A percentile compares a stretch with the other conserved stretches of the same genome.
These are phyloP conservation scores for Choristoneura fumiferana DNA, from an alignment of 1,140 invertebrate genomes.

Conservation along the genomic window DNA sequence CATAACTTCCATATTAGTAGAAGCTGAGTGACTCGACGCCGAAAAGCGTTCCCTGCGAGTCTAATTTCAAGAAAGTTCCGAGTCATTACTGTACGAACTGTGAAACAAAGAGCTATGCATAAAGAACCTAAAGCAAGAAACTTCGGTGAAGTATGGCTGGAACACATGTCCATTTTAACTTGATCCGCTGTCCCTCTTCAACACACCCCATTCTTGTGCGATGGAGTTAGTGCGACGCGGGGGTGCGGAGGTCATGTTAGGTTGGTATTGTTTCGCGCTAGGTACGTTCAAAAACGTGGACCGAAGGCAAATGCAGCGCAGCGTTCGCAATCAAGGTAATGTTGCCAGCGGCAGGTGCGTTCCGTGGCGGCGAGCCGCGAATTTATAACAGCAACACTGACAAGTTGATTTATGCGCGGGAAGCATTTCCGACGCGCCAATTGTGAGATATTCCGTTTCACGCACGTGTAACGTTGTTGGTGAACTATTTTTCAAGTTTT, in stretches of 20 bases:
- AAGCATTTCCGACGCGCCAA: conserved; percentile 40
- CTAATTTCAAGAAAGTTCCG: conserved; percentile 41
- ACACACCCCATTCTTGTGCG: not conserved
- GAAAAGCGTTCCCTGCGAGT: conserved; percentile 19
- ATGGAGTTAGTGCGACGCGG: conserved; percentile 6
- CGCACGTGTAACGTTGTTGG: conserved; percentile 12
- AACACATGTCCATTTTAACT: conserved; percentile 8
- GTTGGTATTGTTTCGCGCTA: conserved; percentile 16
- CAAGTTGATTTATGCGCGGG: conserved; percentile 60
- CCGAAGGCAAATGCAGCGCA: conserved; percentile 41
- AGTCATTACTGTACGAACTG: conserved; percentile 32
- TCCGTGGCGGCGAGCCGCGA: conserved; percentile 47
- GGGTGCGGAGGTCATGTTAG: conserved; percentile 24
- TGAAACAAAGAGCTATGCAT: conserved; percentile 33
- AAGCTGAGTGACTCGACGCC: conserved; percentile 19
- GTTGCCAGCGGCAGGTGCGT: conserved; percentile 63
- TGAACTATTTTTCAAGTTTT: conserved; percentile 17
- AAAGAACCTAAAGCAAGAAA: conserved; percentile 35
- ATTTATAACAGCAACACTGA: conserved; percentile 68
- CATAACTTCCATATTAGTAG: conserved; percentile 29
- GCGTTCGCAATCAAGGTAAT: conserved; percentile 64
- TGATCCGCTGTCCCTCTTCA: not conserved
- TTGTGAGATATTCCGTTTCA: conserved; percentile 13
- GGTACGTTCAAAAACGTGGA: conserved; percentile 33
- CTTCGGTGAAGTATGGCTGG: conserved; percentile 27